Evolutionary conservation across 2,797 vertebrate genomes (phyloP).

Genomic region (Dendrocincla fuliginosa): DNA sequence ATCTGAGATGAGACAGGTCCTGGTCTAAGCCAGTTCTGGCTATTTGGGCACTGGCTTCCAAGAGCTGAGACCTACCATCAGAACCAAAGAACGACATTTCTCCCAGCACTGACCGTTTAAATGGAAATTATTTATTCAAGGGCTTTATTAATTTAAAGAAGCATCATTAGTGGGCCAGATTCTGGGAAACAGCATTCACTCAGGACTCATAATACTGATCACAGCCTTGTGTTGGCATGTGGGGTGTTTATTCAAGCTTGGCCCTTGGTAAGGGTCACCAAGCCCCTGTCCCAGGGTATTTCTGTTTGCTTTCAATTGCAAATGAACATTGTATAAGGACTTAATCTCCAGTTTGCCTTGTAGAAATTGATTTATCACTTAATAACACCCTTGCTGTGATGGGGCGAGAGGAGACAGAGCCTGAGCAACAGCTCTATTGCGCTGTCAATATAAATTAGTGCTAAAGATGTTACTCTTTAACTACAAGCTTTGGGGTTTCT

Average conservation of each 20-base stretch:
- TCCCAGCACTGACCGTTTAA: background rate
- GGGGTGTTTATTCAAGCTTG: background rate
- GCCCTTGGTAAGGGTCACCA: background rate
- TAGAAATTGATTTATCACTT: conserved; percentile 62
- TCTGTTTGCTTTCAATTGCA: conserved; percentile 48
- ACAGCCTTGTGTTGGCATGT: background rate
- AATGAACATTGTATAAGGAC: background rate
- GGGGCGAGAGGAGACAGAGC: conserved; percentile 5
- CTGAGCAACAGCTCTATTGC: conserved; percentile 28
- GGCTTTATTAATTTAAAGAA: background rate
- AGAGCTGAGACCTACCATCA: background rate
- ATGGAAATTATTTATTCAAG: background rate
- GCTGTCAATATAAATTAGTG: conserved; percentile 59
- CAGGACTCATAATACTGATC: background rate
- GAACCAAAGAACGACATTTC: background rate
- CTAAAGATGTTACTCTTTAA: conserved; percentile 55
- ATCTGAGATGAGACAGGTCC: background rate
- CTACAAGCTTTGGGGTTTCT: conserved; percentile 27
- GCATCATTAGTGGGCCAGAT: background rate
- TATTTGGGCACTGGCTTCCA: background rate
- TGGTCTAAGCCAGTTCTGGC: background rate
- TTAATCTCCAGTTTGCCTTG: conserved; percentile 43
- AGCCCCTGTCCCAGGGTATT: background rate
- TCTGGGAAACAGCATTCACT: background rate
- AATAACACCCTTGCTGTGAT: conserved; percentile 36